These are phyloP conservation scores for Callipepla squamata DNA, from an alignment of 2,113 vertebrate species.

Conservation along the genomic window DNA sequence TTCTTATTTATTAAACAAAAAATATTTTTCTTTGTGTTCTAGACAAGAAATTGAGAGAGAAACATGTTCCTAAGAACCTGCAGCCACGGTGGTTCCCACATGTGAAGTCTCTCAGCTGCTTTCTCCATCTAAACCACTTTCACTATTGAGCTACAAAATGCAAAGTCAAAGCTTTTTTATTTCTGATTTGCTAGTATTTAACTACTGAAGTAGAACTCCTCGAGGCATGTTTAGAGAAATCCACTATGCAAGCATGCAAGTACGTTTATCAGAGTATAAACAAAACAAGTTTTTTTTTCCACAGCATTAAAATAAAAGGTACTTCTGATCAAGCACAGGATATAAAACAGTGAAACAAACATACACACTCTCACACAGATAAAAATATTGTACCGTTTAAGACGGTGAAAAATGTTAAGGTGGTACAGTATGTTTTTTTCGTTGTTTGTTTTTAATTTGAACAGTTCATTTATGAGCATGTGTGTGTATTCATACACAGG, in stretches of 20 bases:
- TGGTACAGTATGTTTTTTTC: background rate
- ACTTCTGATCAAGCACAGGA: background rate
- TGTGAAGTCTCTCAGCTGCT: background rate
- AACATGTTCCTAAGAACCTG: background rate
- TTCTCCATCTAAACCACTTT: background rate
- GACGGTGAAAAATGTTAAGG: background rate
- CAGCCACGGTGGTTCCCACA: background rate
- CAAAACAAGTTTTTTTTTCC: background rate
- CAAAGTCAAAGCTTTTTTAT: background rate
- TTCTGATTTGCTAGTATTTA: conserved; percentile 34
- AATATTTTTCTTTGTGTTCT: background rate
- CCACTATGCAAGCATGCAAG: background rate
- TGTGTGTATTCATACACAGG: background rate
- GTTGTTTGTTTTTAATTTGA: background rate
- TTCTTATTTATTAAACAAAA: background rate
- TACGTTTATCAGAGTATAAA: background rate
- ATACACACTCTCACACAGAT: background rate
- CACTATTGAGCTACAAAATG: conserved; percentile 14
- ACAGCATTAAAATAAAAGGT: background rate
- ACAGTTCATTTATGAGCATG: background rate
- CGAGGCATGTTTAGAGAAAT: background rate
- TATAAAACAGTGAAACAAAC: background rate
- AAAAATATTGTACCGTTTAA: background rate
- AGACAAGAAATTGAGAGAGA: background rate
- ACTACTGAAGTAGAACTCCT: background rate